Conservation (phyloP, 1,140 invertebrate species). For the Drosophila asahinai region DNA sequence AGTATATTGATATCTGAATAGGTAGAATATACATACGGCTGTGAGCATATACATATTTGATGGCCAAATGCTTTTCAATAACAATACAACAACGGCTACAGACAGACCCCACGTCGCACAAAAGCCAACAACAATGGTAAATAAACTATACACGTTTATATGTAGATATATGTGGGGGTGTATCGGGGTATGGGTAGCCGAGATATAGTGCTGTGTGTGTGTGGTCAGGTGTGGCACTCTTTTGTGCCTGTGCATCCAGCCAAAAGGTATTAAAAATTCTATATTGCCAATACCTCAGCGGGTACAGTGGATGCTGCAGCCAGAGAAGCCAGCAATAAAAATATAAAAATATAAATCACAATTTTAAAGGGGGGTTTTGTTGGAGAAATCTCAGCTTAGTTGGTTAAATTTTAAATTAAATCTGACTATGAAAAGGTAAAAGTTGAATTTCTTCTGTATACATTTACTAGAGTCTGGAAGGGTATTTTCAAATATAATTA, state of each 20-base stretch:
- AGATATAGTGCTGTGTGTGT: constrained; percentile 20
- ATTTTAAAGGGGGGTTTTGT: not conserved
- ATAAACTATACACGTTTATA: constrained; percentile 40
- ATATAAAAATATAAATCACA: not conserved
- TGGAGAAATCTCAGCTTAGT: not conserved
- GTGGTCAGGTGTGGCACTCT: constrained; percentile 60
- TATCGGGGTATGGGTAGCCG: not conserved
- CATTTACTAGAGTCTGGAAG: no score
- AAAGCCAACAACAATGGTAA: constrained; percentile 68
- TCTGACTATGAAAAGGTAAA: not conserved
- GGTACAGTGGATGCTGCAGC: constrained; percentile 33
- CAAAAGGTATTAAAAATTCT: constrained; percentile 67
- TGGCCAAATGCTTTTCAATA: constrained; percentile 82
- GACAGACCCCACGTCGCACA: constrained; percentile 37
- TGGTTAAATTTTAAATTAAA: not conserved
- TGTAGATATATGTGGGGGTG: not conserved
- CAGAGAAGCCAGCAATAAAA: not conserved
- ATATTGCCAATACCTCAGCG: constrained; percentile 34
- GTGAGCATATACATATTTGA: constrained; percentile 69
- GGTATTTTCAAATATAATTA: not conserved
- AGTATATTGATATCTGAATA: constrained; percentile 41
- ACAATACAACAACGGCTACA: constrained; percentile 40
- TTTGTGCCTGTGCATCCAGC: constrained; percentile 46
- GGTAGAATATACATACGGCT: constrained; percentile 6
- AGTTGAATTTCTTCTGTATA: no score